Evolutionary conservation across 37 sponge, comb jelly and placozoan species (phyloP), one percentile per base, ranked within the genome.

Genomic region (Beroe forskalii): DNA sequence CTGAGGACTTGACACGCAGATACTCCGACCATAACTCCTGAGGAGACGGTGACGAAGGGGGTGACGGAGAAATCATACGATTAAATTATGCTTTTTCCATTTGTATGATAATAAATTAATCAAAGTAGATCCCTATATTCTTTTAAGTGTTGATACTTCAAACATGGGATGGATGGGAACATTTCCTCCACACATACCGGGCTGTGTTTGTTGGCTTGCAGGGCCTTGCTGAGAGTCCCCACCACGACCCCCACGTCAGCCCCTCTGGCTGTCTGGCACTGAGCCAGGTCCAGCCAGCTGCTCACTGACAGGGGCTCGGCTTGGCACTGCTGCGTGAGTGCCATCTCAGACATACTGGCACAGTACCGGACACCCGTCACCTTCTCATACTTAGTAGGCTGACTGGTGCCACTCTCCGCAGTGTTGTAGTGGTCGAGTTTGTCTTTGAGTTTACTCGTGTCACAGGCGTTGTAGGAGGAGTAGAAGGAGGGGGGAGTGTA

Each of bases 1-100:
- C 22, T 1, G 1, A 22, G 14, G 75, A 72, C 33, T 72, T 72
- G 0, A 72, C 40, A 22, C 40, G 38, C 9, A 72, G 75, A 33
- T 72, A 72, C 20, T 35, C 75, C 4, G 40, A 6, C 75, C 75
- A 72, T 20, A 72, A 39, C 75, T 14, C 75, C 75, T 72, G 75
- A 38, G n/a, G n/a, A n/a, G n/a, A n/a, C n/a, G n/a, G n/a, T n/a
- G n/a, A n/a, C n/a, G n/a, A n/a, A n/a, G n/a, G 67, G 67, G 67
- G 8, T n/a, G 28, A 66, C 6, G n/a, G 28, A 66, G 20, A 27
- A 8, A 24, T n/a, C 8, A 27, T 66, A 27, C 23, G 20, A 66
- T 66, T 17, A 17, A 55, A 55, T 20, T 55, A 55, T n/a, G n/a
- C n/a, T n/a, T n/a, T n/a, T n/a, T n/a, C n/a, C n/a, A n/a, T n/a